Conservation (phyloP, 2,888 invertebrate genomes). For the Athrips mouffetella region DNA sequence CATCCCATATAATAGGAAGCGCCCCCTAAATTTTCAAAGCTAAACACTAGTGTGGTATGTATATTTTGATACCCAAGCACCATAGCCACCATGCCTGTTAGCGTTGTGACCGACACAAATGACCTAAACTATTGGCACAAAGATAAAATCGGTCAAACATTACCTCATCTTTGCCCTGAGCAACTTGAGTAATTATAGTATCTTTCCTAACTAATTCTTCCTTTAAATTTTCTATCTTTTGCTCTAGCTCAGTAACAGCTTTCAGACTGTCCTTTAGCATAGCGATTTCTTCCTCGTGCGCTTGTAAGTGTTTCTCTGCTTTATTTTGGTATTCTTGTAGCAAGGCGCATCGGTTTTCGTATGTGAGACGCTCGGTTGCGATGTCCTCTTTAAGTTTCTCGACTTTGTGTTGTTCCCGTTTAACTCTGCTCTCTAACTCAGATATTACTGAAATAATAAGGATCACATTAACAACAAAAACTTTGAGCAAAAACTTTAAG, state of each 20-base stretch:
- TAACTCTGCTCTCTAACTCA: conserved; percentile 40
- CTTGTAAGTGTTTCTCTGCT: conserved; percentile 44
- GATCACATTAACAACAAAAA: too few species aligned
- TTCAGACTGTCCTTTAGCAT: conserved; percentile 20
- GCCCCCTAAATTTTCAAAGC: too few species aligned
- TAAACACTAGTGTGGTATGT: too few species aligned
- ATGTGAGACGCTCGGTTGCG: conserved; percentile 37
- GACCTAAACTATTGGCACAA: too few species aligned
- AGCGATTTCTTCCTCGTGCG: conserved; percentile 40
- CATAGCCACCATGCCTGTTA: too few species aligned
- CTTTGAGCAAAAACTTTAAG: too few species aligned
- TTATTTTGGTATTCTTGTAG: conserved; percentile 48
- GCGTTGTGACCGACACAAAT: too few species aligned
- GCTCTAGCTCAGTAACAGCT: conserved; percentile 28
- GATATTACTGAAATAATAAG: conserved; percentile 44
- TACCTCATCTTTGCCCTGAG: conserved; percentile 13
- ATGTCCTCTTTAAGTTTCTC: conserved; percentile 34
- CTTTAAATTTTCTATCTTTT: conserved; percentile 33
- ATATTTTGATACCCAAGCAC: too few species aligned
- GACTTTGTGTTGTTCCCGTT: conserved; percentile 38
- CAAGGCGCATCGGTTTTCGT: conserved; percentile 43
- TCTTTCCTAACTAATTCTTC: conserved; percentile 25
- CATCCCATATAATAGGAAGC: too few species aligned
- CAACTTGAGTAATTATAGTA: background rate
- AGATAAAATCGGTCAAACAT: too few species aligned